phyloP scores from a whole-genome alignment of 2,113 vertebrate species.

The Mola mola region DNA sequence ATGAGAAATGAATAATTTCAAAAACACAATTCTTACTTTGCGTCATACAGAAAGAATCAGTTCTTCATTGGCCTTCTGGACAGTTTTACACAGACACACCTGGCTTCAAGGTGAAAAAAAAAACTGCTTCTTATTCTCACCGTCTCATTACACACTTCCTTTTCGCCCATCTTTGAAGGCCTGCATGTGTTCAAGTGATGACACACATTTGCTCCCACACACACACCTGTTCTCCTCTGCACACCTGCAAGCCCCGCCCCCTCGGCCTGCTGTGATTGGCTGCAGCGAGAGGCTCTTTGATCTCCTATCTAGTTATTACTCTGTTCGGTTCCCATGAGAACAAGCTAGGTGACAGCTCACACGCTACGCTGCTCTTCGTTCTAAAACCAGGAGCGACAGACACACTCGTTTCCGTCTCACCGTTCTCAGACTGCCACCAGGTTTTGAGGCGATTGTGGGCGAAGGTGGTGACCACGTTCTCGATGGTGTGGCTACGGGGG shows the following conservation, averaged over 20 bases:
- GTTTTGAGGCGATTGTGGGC: conserved; percentile 93
- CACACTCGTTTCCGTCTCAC: conserved; percentile 81
- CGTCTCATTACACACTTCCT: conserved; percentile 42
- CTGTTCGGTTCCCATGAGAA: conserved; percentile 59
- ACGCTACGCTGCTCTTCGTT: background rate
- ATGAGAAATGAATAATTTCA: no score
- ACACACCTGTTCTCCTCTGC: conserved; percentile 64
- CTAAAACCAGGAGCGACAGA: no score
- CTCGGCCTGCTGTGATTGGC: conserved; percentile 32
- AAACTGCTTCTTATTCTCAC: conserved; percentile 8
- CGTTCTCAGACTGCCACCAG: conserved; percentile 98
- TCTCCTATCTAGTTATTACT: conserved; percentile 68
- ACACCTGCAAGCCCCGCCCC: conserved; percentile 53
- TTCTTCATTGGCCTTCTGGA: background rate
- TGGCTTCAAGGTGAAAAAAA: conserved; percentile 10
- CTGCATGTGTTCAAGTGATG: conserved; percentile 20
- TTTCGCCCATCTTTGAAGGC: conserved; percentile 20
- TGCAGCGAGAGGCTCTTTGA: conserved; percentile 48
- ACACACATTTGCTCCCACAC: conserved; percentile 50
- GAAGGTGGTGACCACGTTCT: conserved; percentile 95
- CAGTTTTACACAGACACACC: background rate
- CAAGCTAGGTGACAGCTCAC: conserved; percentile 6
- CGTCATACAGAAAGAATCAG: no score
- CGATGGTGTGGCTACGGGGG: conserved; percentile 89
- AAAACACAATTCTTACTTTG: no score